Conservation (phyloP, 1,140 invertebrate species). For the Amyelois transitella region DNA sequence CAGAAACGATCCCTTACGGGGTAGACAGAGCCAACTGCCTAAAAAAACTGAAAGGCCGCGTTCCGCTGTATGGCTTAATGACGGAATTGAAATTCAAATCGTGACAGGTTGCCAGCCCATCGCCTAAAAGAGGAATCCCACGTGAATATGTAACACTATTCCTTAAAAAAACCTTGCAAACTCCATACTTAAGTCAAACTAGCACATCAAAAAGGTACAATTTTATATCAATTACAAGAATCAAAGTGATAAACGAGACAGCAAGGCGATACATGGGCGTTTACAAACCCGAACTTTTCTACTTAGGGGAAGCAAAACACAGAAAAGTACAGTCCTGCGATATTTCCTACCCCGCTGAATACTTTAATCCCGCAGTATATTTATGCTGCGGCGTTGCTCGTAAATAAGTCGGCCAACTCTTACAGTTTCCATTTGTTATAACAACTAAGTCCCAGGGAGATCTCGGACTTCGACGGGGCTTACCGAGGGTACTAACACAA, state of each 20-base stretch:
- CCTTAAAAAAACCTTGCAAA: not conserved
- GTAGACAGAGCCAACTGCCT: too few species aligned
- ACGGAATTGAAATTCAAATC: too few species aligned
- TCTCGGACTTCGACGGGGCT: constrained; percentile 32
- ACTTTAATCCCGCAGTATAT: constrained; percentile 46
- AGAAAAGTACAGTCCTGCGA: constrained; percentile 19
- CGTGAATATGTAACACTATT: not conserved
- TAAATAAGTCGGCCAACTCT: constrained; percentile 46
- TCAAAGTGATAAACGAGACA: not conserved
- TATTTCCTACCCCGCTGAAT: constrained; percentile 31
- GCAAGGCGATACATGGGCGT: not conserved
- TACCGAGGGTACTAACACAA: constrained; percentile 8
- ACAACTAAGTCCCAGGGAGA: constrained; percentile 31
- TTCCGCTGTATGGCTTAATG: too few species aligned
- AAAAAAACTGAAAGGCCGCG: too few species aligned
- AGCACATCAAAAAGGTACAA: not conserved
- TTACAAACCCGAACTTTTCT: constrained; percentile 15
- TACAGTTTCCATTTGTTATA: constrained; percentile 42
- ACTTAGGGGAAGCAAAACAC: constrained; percentile 15
- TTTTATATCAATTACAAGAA: not conserved
- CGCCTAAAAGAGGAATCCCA: not conserved
- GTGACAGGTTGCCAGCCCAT: too few species aligned
- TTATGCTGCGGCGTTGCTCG: constrained; percentile 29
- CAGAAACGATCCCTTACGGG: too few species aligned
- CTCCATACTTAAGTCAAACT: not conserved